Evolutionary conservation across 2,113 vertebrate species (phyloP).

Genomic region (Chionodraco myersi): DNA sequence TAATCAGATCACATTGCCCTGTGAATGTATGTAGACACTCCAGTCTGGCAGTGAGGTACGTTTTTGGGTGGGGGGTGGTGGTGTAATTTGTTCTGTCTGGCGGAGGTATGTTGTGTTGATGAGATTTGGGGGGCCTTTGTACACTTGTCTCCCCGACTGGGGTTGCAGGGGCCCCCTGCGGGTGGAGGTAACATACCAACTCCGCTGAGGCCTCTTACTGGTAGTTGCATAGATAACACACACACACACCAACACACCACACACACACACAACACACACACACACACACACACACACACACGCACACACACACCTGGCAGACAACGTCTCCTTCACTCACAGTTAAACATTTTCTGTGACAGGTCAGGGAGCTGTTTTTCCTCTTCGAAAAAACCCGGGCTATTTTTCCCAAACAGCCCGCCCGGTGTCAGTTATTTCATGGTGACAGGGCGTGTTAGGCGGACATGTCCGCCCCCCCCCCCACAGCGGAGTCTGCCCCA

Average conservation of each 20-base stretch:
- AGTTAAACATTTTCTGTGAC: conserved; percentile 53
- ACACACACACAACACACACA: conserved; percentile 19
- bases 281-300: conserved; percentile 5
- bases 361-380: conserved; percentile 32
- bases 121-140: conserved; percentile 47
- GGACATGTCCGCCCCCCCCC: conserved; percentile 49
- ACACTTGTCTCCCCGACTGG: conserved; percentile 55
- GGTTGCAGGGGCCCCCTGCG: conserved; percentile 20
- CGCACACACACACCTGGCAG: conserved; percentile 7
- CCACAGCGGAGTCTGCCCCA: conserved; percentile 28
- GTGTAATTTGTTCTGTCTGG: conserved; percentile 78
- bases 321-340: conserved; percentile 64
- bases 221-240: conserved; percentile 67
- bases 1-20: conserved; percentile 7
- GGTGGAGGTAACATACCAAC: conserved; percentile 46
- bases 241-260: conserved; percentile 19
- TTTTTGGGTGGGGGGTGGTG: conserved; percentile 24
- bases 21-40: conserved; percentile 39
- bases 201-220: conserved; percentile 38
- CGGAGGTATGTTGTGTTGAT: conserved; percentile 64
- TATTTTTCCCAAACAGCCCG: conserved; percentile 33
- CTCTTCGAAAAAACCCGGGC: neutral
- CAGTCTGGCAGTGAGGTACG: conserved; percentile 49
- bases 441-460: conserved; percentile 62
- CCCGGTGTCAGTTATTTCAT: conserved; percentile 66